phyloP scores from a whole-genome alignment of 2,888 invertebrate genomes.

The Leptopterna dolabrata region DNA sequence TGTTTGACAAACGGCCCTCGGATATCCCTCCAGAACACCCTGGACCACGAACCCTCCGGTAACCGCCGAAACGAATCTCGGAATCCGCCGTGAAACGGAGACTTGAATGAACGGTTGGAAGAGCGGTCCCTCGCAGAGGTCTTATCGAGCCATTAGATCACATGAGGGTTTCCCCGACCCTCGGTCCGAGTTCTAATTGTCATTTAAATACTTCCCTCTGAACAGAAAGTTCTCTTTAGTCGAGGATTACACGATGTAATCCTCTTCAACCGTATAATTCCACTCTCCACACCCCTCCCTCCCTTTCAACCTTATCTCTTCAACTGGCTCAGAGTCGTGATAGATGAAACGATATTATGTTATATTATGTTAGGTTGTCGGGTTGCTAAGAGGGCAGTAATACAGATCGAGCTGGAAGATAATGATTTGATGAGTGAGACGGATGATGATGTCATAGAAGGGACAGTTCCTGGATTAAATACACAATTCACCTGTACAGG shows the following conservation, averaged over 20 bases:
- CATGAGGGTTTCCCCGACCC: constrained; percentile 5
- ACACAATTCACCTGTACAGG: too few relatives aligned
- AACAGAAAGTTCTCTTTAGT: constrained; percentile 17
- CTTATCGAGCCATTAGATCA: constrained; percentile 43
- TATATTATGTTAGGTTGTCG: neutral
- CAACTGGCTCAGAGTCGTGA: neutral
- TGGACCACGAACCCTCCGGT: neutral
- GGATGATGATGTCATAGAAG: neutral
- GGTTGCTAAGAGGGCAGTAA: neutral
- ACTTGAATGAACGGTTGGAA: constrained; percentile 12
- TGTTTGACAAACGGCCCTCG: neutral
- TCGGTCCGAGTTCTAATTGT: constrained; percentile 42
- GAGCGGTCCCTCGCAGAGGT: neutral
- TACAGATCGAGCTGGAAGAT: neutral
- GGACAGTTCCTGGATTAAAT: neutral
- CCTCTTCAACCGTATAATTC: constrained; percentile 6
- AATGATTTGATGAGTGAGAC: neutral
- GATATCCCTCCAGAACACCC: neutral
- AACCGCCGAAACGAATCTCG: neutral
- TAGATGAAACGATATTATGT: constrained; percentile 8
- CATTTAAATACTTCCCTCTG: constrained; percentile 46
- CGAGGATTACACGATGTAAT: constrained; percentile 51
- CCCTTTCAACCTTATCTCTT: neutral
- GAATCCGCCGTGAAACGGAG: constrained; percentile 15
- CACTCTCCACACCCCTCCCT: neutral